Base-by-base conservation (phyloP, 2,797 vertebrate genomes). In the Onychomys arenicola region DNA sequence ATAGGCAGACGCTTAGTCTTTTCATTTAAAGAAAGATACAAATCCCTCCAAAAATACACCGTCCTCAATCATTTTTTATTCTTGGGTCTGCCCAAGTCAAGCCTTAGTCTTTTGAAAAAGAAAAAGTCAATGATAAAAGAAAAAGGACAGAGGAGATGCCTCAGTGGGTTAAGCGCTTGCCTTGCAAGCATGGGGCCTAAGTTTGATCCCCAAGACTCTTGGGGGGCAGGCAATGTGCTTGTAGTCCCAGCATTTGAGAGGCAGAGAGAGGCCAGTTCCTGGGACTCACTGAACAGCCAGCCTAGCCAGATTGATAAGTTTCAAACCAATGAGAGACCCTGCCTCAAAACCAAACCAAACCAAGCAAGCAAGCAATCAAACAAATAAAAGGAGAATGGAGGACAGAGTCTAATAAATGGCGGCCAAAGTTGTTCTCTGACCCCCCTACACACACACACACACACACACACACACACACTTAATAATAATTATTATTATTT, bases 1-100 rank as follows among this genome's bases (percentile, higher is more conserved):
- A 78, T 23, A 75, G 46, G 55, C n/a, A 77, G 84, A 89, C 46
- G 49, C 49, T 95, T 94, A 14, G 23, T 78, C 90, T 85, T 63
- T 83, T 89, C 84, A 71, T 83, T 75, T 94, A 76, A 89, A 91
- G 95, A 97, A 90, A 92, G 90, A 88, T 37, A 21, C n/a, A 78
- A 84, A 69, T 82, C 77, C 65, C 59, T 94, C 92, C 71, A 16
- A n/a, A 92, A 81, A 59, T 43, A 90, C 61, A 89, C 52, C 32
- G 4, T 75, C 95, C 81, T 77, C 73, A 55, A 69, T 92, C 90
- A 78, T 12, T 95, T 95, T 92, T 89, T 76, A 93, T 95, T 94
- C 93, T 73, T 52, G 32, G 37, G 95, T 81, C 82, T 93, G 73
- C 87, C 69, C 89, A 87, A 91, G 93, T 81, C 43, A 83, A 93